phyloP scores from a whole-genome alignment of 2,113 vertebrate genomes.

The Campylomormyrus tamandua region DNA sequence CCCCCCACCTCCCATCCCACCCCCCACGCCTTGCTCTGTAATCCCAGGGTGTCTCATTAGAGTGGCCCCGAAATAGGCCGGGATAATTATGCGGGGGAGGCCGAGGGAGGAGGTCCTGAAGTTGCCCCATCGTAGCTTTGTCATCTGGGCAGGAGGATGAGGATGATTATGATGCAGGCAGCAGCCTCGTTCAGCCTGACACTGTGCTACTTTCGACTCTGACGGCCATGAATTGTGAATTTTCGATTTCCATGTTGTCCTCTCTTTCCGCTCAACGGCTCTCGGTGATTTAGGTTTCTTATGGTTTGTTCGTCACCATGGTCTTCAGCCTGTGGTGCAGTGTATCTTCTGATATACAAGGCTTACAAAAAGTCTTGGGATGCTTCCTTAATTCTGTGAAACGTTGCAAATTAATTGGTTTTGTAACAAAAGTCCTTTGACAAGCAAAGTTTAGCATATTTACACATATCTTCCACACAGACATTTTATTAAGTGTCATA shows the following conservation, averaged over 20 bases:
- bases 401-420: not conserved
- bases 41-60: slow-evolving; percentile 63
- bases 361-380: not conserved
- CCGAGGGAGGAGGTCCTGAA: slow-evolving; percentile 49
- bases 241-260: not conserved
- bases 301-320: not conserved
- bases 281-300: not conserved
- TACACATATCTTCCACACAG: not conserved
- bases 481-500: not conserved
- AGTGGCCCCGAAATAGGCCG: slow-evolving; percentile 37
- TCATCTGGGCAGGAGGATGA: slow-evolving; percentile 47
- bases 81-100: slow-evolving; percentile 48
- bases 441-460: not conserved
- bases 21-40: slow-evolving; percentile 31
- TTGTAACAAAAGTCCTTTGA: not conserved
- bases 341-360: not conserved
- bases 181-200: not conserved
- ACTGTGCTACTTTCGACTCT: not conserved
- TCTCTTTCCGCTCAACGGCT: not conserved
- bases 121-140: not conserved
- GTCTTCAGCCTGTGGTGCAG: not conserved
- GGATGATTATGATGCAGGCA: slow-evolving; percentile 23
- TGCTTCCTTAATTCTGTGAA: not conserved
- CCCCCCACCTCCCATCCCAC: slow-evolving; percentile 27
- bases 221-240: not conserved